Base-by-base conservation (phyloP, 2,797 vertebrate genomes). In the Neosalanx taihuensis region DNA sequence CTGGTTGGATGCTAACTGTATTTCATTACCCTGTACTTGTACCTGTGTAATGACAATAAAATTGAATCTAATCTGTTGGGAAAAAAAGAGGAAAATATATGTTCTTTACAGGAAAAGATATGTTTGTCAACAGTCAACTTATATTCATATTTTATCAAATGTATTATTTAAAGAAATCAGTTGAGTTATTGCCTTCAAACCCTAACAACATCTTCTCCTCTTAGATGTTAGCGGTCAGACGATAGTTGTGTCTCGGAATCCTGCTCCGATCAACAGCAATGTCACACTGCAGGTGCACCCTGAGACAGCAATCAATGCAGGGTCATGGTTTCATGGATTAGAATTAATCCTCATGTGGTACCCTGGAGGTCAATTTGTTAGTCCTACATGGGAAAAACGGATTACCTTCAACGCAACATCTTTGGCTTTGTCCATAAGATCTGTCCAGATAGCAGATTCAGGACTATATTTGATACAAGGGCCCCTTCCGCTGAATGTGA, bases 321-420 rank as follows among this genome's bases (percentile, higher is more conserved):
- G 89, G 0, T 6, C 0, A 3, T 93, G 91, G 92, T 0, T 59
- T 1, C 84, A 81, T 58, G 3, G 74, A 4, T 20, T 0, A 0
- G 0, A 0, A 0, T 0, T 70, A 0, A 74, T 93, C 23, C 30
- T 84, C 6, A 0, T 85, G 0, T 84, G 81, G 46, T 15, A 15
- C 1, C 0, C n/a, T 0, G 26, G 0, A 5, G 0, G 0, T 0
- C 0, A 0, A 5, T 0, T 0, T 0, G 1, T 67, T 3, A 0
- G 0, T 4, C 0, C 2, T 0, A 0, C 0, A 1, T 88, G 72
- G 76, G 0, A 0, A 0, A 1, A 0, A 31, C 80, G 71, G 49
- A 5, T 77, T 0, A 4, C 0, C 4, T 87, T 75, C 10, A 68
- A 88, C 75, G 0, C 0, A 5, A 66, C 0, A n/a, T 70, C 57